phyloP scores from a whole-genome alignment of 2,797 vertebrate species.

The Mormyrus proboscirostris region DNA sequence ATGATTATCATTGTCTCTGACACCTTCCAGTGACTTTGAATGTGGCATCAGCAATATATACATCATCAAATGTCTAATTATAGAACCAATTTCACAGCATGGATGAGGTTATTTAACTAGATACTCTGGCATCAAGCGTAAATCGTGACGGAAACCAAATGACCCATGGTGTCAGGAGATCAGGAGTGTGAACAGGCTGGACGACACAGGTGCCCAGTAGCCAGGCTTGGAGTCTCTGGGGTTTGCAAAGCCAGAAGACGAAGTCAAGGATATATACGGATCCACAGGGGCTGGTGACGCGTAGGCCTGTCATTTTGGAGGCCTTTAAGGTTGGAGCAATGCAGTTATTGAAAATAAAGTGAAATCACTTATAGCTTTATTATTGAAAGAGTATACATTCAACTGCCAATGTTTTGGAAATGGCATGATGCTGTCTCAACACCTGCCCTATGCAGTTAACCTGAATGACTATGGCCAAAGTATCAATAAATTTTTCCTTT shows the following conservation, averaged over 20 bases:
- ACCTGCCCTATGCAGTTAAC: not conserved
- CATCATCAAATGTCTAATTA: not conserved
- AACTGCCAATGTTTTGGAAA: not conserved
- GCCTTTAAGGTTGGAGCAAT: not conserved
- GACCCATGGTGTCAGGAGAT: not conserved
- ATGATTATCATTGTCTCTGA: constrained; percentile 2
- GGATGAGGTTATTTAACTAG: not conserved
- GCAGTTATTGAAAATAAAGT: not conserved
- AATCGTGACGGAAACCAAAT: not conserved
- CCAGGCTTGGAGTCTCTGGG: not conserved
- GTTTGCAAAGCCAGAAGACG: not conserved
- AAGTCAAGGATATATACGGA: not conserved
- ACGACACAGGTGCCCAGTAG: not conserved
- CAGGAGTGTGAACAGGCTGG: not conserved
- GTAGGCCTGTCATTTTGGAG: not conserved
- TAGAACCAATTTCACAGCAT: not conserved
- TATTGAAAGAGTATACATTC: not conserved
- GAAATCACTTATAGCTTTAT: not conserved
- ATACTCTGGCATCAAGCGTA: not conserved
- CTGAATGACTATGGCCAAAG: not conserved
- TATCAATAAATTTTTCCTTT: constrained; percentile 25
- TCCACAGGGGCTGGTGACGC: not conserved
- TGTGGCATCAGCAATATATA: not conserved
- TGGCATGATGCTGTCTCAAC: not conserved
- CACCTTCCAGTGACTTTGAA: not conserved